Base-by-base conservation (phyloP, 1,140 invertebrate genomes). In the Bombus picipes region DNA sequence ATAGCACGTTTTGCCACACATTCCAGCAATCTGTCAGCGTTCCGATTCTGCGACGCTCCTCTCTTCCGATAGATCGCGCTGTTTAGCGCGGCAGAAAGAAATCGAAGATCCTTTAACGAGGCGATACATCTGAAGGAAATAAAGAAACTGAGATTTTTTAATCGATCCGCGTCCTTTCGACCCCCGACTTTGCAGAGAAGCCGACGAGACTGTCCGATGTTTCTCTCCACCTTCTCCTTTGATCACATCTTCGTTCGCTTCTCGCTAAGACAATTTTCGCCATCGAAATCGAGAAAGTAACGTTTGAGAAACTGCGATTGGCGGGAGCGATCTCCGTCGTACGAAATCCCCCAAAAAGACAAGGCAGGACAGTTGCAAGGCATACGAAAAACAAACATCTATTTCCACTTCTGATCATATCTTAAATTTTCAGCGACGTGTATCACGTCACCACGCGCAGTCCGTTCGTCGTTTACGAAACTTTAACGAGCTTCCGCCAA, bases 101-200 rank as follows among this genome's bases (percentile, higher is more conserved):
- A 82, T 89, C 88, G 83, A 85, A 76, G 57, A 62, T 73, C 81
- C 75, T 76, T 85, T 34, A 75, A 81, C 73, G 75, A 76, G 83
- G 81, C 82, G 75, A 79, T 72, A 57, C 43, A 41, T 78, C 65
- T 70, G 78, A 89, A 88, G 79, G 37, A 89, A 89, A 89, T 89
- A 89, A 89, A 89, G 88, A 86, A 80, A 80, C 25, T 86, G 84
- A 89, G 75, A 89, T 89, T 89, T 89, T 89, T 89, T 68, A 89
- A 79, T 34, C 53, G 8, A 68, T 28, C 70, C 73, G 77, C 77
- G 41, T 80, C 57, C 68, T 85, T 85, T 73, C n/a, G 18, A 73
- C 18, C 70, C 41, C 37, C 22, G 37, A 71, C 2, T 41, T 41
- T 13, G 22, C 37, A n/a, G 39, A 15, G 10, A 39, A 12, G 5